phyloP scores from a whole-genome alignment of 2,113 vertebrate species.

The Tyto alba region DNA sequence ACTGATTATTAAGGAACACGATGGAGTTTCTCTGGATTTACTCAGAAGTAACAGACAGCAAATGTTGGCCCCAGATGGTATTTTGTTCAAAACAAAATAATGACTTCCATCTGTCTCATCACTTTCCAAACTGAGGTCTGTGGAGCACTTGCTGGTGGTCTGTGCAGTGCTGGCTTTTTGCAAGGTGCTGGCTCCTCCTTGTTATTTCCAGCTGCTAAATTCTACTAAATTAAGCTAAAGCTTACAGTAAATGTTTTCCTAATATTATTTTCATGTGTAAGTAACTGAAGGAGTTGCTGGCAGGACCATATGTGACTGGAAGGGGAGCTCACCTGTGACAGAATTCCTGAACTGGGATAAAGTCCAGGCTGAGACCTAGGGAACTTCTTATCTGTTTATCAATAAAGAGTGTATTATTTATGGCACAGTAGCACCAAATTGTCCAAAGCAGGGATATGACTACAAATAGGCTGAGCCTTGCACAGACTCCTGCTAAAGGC shows the following conservation, averaged over 20 bases:
- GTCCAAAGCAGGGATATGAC: background rate
- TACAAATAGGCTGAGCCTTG: background rate
- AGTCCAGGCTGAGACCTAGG: background rate
- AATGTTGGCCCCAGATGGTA: constrained; percentile 39
- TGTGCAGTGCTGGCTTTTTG: background rate
- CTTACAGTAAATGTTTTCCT: constrained; percentile 1
- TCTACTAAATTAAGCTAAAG: constrained; percentile 21
- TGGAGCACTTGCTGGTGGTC: constrained; percentile 50
- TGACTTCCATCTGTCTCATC: constrained; percentile 52
- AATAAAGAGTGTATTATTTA: background rate
- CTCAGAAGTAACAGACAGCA: constrained; percentile 42
- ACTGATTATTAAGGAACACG: constrained; percentile 15
- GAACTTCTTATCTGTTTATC: background rate
- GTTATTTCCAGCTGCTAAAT: constrained; percentile 35
- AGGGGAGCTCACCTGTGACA: background rate
- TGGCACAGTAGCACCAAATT: background rate
- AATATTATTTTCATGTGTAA: constrained; percentile 2
- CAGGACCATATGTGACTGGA: background rate
- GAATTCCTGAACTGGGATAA: background rate
- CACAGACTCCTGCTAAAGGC: background rate
- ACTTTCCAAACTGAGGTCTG: background rate
- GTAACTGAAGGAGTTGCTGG: background rate
- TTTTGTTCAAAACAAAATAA: constrained; percentile 62
- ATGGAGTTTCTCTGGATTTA: constrained; percentile 48
- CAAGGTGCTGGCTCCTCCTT: constrained; percentile 10